Evolutionary conservation across 2,797 vertebrate species (phyloP), one percentile per base, ranked within the genome.

Genomic region (Bradypus variegatus): DNA sequence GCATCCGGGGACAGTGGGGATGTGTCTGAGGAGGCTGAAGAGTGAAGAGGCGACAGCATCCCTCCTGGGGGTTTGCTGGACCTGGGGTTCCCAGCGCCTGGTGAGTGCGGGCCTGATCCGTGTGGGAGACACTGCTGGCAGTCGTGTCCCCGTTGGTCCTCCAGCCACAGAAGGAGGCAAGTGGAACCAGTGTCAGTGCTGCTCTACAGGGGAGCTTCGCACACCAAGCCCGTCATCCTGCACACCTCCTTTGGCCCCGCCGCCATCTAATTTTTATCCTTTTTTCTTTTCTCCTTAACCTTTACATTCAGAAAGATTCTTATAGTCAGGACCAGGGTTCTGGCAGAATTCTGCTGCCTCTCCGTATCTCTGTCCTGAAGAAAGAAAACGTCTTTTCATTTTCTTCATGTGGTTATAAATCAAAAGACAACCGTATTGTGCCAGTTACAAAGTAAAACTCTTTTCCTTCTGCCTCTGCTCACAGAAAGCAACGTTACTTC

Each of bases 111-210:
- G 31, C 31, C 48, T n/a, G 75, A 48, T 53, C 48, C 16, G 14
- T 1, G 5, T 15, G 45, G 16, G 29, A 25, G 14, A 16, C 36
- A 14, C 25, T 16, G 41, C 14, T 41, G 2, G 0, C 29, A 31
- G 41, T 15, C 29, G 15, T 16, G 15, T 13, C 48, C 73, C 2
- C 0, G 15, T 6, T 16, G 6, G 48, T n/a, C 75, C 50, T 36
- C 58, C 31, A n/a, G 75, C 19, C 41, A n/a, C 27, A 53, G 50
- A 55, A 8, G 12, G 33, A 16, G 3, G 29, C 31, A 76, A 55
- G 75, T 23, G 6, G 33, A 55, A 55, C n/a, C 18, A 53, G 16
- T 36, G 33, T 19, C 50, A 19, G 18, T 12, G 6, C n/a, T 11
- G 5, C 19, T 8, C 23, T 58, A 23, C 18, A 9, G 75, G 33